A percentile compares a stretch with the other conserved stretches of the same genome.
Conservation (phyloP, 2,888 invertebrate species). For the Watsonalla binaria region DNA sequence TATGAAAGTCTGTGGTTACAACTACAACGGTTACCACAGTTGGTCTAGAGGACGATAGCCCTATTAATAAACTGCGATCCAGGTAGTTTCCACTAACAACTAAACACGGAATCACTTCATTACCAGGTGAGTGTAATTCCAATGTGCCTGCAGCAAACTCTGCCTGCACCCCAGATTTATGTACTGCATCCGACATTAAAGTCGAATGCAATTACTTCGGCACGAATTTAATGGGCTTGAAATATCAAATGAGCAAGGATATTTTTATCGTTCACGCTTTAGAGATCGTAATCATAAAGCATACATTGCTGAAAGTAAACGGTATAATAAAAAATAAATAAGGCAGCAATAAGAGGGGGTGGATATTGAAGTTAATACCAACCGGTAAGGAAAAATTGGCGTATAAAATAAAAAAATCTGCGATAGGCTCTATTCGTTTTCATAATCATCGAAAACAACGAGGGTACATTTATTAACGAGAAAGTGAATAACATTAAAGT, state of each 20-base stretch:
- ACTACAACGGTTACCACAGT: conserved; percentile 19
- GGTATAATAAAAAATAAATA: neutral
- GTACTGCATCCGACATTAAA: neutral
- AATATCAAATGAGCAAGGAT: neutral
- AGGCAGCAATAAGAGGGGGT: too few relatives aligned
- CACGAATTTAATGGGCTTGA: neutral
- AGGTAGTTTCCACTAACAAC: conserved; percentile 1
- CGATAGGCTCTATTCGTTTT: too few relatives aligned
- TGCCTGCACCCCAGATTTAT: conserved; percentile 36
- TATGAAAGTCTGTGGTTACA: conserved; percentile 12
- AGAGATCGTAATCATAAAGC: neutral
- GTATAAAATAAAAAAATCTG: too few relatives aligned
- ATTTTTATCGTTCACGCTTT: neutral
- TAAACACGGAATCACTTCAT: conserved; percentile 36
- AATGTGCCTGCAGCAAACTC: conserved; percentile 36
- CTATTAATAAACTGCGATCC: neutral
- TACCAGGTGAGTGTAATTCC: conserved; percentile 35
- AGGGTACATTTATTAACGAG: too few relatives aligned
- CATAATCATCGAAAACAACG: too few relatives aligned
- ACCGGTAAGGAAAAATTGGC: too few relatives aligned
- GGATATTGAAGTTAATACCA: too few relatives aligned
- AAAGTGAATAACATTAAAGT: too few relatives aligned
- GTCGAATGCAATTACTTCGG: neutral
- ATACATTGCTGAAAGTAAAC: neutral
- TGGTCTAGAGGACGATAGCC: neutral